phyloP scores from a whole-genome alignment of 2,888 invertebrate species.

The Lithosia quadra region DNA sequence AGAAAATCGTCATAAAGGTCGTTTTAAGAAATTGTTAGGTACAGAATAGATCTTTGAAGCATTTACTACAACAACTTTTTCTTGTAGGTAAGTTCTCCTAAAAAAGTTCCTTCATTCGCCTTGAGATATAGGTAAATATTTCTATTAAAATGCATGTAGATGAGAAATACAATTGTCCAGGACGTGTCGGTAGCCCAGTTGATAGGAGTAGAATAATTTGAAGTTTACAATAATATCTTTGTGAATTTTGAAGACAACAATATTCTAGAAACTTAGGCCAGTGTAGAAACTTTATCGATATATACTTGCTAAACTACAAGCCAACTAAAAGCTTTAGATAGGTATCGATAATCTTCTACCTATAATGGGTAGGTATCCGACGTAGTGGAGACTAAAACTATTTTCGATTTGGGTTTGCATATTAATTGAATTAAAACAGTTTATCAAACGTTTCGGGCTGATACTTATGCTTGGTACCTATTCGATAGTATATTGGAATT shows the following conservation, averaged over 20 bases:
- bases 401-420: conserved; percentile 3
- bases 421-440: conserved; percentile 7
- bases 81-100: no score
- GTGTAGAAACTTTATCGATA: not conserved
- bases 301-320: conserved; percentile 1
- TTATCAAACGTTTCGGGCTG: not conserved
- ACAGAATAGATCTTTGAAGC: no score
- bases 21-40: not conserved
- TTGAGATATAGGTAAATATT: no score
- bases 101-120: no score
- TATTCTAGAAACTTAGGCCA: not conserved
- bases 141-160: not conserved
- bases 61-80: no score
- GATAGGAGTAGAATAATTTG: not conserved
- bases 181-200: not conserved
- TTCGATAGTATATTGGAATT: not conserved
- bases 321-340: not conserved
- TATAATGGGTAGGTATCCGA: conserved; percentile 5
- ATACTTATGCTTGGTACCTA: not conserved
- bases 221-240: not conserved
- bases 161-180: not conserved
- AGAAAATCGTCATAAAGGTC: not conserved
- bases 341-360: not conserved
- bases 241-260: not conserved
- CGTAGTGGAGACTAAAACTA: conserved; percentile 3